A percentile compares a stretch with the other conserved stretches of the same genome.
These are phyloP conservation scores for Polietes domitor DNA, from an alignment of 2,888 invertebrate species.

Conservation along the genomic window DNA sequence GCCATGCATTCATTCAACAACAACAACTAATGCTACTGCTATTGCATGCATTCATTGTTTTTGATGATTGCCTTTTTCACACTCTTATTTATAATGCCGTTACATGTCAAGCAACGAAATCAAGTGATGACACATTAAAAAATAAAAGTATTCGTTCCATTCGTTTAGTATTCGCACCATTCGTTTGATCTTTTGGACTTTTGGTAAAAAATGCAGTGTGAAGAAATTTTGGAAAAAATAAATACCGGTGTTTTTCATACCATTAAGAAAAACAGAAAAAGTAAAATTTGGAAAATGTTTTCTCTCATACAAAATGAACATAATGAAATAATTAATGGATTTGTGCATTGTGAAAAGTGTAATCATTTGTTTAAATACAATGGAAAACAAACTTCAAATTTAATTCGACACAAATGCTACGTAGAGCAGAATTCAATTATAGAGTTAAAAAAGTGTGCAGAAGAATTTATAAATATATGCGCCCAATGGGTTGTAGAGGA, in stretches of 20 bases:
- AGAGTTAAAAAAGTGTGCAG: neutral
- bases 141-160: neutral
- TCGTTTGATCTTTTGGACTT: neutral
- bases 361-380: slow-evolving; percentile 34
- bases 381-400: slow-evolving; percentile 19
- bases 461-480: neutral
- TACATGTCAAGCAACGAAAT: slow-evolving; percentile 1
- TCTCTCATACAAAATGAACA: too few relatives aligned
- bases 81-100: neutral
- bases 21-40: neutral
- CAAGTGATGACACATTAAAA: neutral
- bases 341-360: slow-evolving; percentile 24
- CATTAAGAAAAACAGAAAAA: neutral
- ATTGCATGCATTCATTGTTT: neutral
- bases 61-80: neutral
- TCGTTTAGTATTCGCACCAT: slow-evolving; percentile 3
- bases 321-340: too few relatives aligned
- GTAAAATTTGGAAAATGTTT: neutral
- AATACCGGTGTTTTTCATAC: neutral
- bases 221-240: neutral
- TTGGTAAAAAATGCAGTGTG: neutral
- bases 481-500: slow-evolving; percentile 41
- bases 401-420: slow-evolving; percentile 31
- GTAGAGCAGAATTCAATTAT: neutral
- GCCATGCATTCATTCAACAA: slow-evolving; percentile 3